phyloP scores from a whole-genome alignment of 2,113 vertebrate species.

The Tympanuchus pallidicinctus region DNA sequence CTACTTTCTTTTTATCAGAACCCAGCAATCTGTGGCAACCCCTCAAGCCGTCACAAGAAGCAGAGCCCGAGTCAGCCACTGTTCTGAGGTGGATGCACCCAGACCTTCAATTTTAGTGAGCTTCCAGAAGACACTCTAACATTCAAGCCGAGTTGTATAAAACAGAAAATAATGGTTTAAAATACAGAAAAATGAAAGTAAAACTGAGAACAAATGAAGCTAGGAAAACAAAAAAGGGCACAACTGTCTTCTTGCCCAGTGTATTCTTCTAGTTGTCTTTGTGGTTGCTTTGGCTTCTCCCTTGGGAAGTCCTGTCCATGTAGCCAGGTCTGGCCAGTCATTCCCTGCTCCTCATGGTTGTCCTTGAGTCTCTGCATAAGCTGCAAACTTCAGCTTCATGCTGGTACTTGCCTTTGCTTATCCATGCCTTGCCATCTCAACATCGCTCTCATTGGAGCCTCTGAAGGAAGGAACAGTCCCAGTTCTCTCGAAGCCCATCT shows the following conservation, averaged over 20 bases:
- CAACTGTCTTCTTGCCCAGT: neutral
- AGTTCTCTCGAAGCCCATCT: neutral
- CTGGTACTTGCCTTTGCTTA: neutral
- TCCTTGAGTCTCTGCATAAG: neutral
- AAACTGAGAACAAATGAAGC: neutral
- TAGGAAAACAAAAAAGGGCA: neutral
- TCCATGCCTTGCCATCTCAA: neutral
- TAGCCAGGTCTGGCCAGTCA: neutral
- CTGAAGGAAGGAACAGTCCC: neutral
- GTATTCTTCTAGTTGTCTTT: neutral
- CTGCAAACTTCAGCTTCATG: neutral
- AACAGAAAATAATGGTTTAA: neutral
- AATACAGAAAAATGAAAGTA: neutral
- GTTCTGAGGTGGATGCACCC: neutral
- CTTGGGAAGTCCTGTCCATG: accelerated
- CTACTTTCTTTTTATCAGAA: neutral
- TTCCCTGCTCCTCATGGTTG: neutral
- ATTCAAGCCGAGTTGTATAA: neutral
- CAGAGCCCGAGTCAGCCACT: neutral
- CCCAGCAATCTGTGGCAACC: neutral
- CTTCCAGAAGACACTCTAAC: neutral
- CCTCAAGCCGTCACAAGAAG: neutral
- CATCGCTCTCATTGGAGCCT: neutral
- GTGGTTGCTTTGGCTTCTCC: neutral
- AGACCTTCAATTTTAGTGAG: neutral